Evolutionary conservation across 2,888 invertebrate species (phyloP).

Genomic region (Bombylius major): DNA sequence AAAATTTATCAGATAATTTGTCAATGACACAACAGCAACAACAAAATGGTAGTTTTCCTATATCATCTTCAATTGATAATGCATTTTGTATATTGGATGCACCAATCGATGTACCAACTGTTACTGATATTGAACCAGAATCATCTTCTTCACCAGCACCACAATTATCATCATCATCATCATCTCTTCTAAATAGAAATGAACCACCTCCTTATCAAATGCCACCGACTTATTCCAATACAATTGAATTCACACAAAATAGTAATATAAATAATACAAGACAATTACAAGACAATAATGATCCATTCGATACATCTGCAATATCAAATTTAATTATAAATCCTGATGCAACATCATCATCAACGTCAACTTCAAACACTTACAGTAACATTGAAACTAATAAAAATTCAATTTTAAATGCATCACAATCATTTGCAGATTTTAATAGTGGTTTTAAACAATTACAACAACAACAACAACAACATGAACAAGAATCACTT

Average conservation of each 20-base stretch:
- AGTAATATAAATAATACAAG: constrained; percentile 12
- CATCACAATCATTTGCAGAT: not conserved
- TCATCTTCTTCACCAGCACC: constrained; percentile 18
- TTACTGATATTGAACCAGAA: constrained; percentile 18
- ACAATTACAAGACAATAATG: constrained; percentile 26
- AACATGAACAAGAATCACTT: not conserved
- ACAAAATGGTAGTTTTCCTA: constrained; percentile 13
- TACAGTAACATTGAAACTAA: not conserved
- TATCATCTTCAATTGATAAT: constrained; percentile 27
- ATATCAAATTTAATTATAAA: constrained; percentile 12
- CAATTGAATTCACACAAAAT: constrained; percentile 28
- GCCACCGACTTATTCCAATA: constrained; percentile 44
- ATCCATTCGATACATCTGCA: constrained; percentile 56
- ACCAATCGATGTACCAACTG: constrained; percentile 55
- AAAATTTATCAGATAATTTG: constrained; percentile 27
- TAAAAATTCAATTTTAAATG: not conserved
- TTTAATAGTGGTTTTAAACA: not conserved
- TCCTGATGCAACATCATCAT: not conserved
- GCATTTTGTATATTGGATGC: constrained; percentile 53
- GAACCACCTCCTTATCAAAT: constrained; percentile 42
- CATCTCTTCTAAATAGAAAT: constrained; percentile 11
- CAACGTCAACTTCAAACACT: not conserved
- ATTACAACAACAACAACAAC: not conserved
- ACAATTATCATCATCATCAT: constrained; percentile 16
- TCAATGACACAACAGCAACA: not conserved